phyloP scores from a whole-genome alignment of 2,797 vertebrate species.

The Saxicola maurus region DNA sequence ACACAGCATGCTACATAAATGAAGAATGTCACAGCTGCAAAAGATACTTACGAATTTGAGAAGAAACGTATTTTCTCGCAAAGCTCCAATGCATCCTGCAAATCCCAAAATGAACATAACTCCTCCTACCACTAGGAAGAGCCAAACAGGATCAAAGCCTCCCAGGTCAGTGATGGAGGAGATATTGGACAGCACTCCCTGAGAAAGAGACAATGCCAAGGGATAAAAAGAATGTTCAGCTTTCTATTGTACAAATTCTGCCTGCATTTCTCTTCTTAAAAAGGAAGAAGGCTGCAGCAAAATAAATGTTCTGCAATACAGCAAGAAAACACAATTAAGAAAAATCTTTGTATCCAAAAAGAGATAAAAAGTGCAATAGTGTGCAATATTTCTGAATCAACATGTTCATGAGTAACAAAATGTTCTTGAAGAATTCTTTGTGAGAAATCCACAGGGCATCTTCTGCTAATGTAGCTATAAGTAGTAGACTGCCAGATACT shows the following conservation, averaged over 20 bases:
- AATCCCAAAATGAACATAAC: slow-evolving; percentile 99
- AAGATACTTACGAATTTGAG: slow-evolving; percentile 92
- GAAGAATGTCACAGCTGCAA: neutral
- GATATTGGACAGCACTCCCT: slow-evolving; percentile 98
- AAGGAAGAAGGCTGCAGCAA: neutral
- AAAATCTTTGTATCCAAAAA: neutral
- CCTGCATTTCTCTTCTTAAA: neutral
- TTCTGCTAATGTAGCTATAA: neutral
- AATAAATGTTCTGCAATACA: neutral
- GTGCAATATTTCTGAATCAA: neutral
- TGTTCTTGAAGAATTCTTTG: neutral
- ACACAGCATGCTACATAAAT: neutral
- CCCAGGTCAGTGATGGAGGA: slow-evolving; percentile 97
- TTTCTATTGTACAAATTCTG: neutral
- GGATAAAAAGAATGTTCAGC: neutral
- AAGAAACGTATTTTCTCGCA: slow-evolving; percentile 95
- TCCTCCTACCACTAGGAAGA: slow-evolving; percentile 94
- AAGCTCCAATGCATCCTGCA: slow-evolving; percentile 94
- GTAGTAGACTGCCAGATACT: neutral
- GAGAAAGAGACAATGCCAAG: slow-evolving; percentile 6
- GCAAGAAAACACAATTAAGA: neutral
- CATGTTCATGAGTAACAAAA: neutral
- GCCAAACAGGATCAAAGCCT: slow-evolving; percentile 97
- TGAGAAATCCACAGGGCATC: neutral
- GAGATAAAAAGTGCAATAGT: neutral